phyloP scores from a whole-genome alignment of 2,888 invertebrate species.

The Cremastinae sp. region DNA sequence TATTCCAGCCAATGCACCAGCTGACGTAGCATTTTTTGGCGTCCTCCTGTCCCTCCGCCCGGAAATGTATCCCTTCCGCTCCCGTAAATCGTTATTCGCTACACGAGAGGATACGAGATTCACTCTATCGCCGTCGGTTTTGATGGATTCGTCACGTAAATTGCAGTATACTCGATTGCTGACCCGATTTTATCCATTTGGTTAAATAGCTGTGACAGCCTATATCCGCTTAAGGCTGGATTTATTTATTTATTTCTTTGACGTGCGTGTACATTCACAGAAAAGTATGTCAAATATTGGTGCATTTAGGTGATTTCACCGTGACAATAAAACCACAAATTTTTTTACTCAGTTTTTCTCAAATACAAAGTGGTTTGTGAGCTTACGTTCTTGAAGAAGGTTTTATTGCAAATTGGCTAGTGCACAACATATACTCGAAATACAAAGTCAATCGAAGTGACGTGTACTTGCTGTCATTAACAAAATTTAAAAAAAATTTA shows the following conservation, averaged over 20 bases:
- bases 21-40: conserved; percentile 59
- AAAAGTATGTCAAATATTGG: background rate
- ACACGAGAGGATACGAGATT: conserved; percentile 63
- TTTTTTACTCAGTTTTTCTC: too few relatives aligned
- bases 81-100: conserved; percentile 56
- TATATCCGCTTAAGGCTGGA: conserved; percentile 41
- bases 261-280: background rate
- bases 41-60: conserved; percentile 33
- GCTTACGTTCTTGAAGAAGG: too few relatives aligned
- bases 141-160: conserved; percentile 68
- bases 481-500: too few relatives aligned
- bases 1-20: conserved; percentile 55
- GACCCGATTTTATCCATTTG: conserved; percentile 39
- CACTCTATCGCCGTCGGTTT: conserved; percentile 67
- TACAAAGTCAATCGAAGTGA: too few relatives aligned
- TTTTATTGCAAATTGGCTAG: too few relatives aligned
- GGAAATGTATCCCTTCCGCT: conserved; percentile 56
- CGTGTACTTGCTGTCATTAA: too few relatives aligned
- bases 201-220: conserved; percentile 52
- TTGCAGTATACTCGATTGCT: conserved; percentile 56
- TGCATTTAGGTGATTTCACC: too few relatives aligned
- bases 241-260: conserved; percentile 22
- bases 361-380: too few relatives aligned
- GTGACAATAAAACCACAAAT: too few relatives aligned
- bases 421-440: too few relatives aligned